These are phyloP conservation scores for Pseudocheirus occidentalis DNA, from an alignment of 2,797 vertebrate species.

Conservation along the genomic window DNA sequence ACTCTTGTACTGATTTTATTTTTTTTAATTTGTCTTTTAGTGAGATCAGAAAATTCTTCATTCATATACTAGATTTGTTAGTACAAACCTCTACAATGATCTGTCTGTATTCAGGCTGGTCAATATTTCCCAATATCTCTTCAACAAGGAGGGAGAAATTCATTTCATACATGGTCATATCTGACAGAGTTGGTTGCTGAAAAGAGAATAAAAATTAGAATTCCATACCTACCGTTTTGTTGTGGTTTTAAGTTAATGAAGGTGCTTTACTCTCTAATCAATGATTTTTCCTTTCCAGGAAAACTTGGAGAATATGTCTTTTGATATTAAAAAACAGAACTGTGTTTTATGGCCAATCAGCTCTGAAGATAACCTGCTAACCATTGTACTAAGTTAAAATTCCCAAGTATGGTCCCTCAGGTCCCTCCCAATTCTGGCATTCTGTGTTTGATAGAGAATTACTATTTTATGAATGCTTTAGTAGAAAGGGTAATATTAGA, in stretches of 20 bases:
- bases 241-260: slow-evolving; percentile 17
- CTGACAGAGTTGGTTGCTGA: slow-evolving; percentile 97
- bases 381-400: slow-evolving; percentile 39
- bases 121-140: slow-evolving; percentile 94
- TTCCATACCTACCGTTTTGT: background rate
- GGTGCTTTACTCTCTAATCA: slow-evolving; percentile 36
- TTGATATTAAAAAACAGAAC: background rate
- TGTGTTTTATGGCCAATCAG: slow-evolving; percentile 52
- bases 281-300: slow-evolving; percentile 53
- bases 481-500: slow-evolving; percentile 41
- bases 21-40: slow-evolving; percentile 4
- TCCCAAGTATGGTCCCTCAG: background rate
- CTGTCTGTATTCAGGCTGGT: slow-evolving; percentile 95
- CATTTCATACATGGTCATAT: slow-evolving; percentile 99
- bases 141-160: slow-evolving; percentile 99
- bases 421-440: background rate
- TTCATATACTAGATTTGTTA: background rate
- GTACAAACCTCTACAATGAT: slow-evolving; percentile 95
- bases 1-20: background rate
- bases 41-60: slow-evolving; percentile 15
- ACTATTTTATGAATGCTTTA: slow-evolving; percentile 22
- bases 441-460: slow-evolving; percentile 21
- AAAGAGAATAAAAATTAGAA: slow-evolving; percentile 65
- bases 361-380: slow-evolving; percentile 33
- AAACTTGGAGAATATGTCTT: slow-evolving; percentile 25